Evolutionary conservation across 2,113 vertebrate species (phyloP).

Genomic region (Heterocephalus glaber): DNA sequence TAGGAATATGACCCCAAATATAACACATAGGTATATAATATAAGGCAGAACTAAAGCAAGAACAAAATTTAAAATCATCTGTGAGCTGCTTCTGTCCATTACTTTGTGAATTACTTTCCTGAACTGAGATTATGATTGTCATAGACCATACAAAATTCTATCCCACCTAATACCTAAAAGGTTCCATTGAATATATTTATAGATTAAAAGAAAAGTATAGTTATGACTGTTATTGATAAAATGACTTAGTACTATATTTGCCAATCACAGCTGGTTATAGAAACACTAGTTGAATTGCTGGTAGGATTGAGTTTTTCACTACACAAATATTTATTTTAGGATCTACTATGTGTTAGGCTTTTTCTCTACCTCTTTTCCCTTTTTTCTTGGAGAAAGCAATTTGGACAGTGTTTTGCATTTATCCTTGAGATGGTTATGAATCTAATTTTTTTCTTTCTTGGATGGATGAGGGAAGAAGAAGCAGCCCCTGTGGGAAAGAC

Average conservation of each 20-base stretch:
- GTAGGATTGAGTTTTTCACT: neutral
- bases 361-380: neutral
- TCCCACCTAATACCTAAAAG: neutral
- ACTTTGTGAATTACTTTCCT: neutral
- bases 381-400: neutral
- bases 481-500: neutral
- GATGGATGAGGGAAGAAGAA: neutral
- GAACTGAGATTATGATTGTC: neutral
- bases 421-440: neutral
- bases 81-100: neutral
- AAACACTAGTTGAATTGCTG: neutral
- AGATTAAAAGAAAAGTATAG: neutral
- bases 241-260: neutral
- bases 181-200: neutral
- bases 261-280: neutral
- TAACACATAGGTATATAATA: neutral
- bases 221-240: neutral
- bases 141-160: neutral
- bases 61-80: neutral
- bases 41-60: neutral
- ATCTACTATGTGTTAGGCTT: neutral
- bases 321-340: neutral
- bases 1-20: neutral
- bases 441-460: constrained; percentile 28
- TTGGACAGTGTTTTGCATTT: neutral